Evolutionary conservation across 2,113 vertebrate genomes (phyloP).

Genomic region (Camarhynchus parvulus): DNA sequence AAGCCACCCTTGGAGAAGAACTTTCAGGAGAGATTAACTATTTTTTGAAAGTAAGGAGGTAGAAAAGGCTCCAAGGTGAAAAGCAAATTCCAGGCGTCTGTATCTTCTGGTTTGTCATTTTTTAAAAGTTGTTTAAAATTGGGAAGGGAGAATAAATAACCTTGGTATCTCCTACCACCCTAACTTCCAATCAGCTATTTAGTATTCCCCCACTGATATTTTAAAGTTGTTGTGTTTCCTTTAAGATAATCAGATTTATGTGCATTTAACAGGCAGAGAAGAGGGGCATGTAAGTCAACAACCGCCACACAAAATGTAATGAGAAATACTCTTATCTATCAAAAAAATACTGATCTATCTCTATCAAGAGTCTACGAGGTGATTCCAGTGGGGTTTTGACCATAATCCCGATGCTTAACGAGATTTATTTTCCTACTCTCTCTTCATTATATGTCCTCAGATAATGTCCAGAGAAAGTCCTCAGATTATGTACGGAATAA

Average conservation of each 20-base stretch:
- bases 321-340: neutral
- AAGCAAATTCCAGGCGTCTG: rapidly evolving
- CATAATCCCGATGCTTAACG: neutral
- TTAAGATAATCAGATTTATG: neutral
- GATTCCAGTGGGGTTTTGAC: neutral
- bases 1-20: rapidly evolving
- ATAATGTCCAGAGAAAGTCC: neutral
- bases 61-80: neutral
- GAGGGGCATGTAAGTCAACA: neutral
- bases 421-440: neutral
- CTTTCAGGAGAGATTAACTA: neutral
- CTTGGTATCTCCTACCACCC: neutral
- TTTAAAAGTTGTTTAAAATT: neutral
- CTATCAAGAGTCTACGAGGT: neutral
- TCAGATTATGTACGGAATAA: neutral
- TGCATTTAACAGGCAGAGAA: neutral
- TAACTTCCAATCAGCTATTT: neutral
- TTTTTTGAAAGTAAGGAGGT: neutral
- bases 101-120: neutral
- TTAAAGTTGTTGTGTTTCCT: neutral
- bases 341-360: neutral
- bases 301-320: rapidly evolving
- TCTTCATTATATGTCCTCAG: neutral
- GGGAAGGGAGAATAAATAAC: neutral
- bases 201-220: neutral